Base-by-base conservation (phyloP, 2,888 invertebrate species). In the Sinelater perroti region DNA sequence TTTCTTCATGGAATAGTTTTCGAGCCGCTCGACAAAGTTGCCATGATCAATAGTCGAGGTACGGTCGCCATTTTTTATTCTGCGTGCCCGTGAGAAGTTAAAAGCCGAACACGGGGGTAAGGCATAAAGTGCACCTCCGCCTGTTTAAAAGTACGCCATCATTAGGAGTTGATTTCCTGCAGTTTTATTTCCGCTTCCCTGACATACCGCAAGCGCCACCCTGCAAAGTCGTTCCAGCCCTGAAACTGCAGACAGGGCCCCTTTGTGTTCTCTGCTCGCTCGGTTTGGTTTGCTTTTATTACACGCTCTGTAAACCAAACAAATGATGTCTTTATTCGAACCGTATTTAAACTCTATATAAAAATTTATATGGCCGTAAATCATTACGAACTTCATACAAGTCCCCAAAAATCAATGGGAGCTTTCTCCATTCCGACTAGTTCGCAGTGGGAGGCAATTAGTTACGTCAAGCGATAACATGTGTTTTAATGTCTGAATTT, bases 261-360 rank as follows among this genome's bases (percentile, higher is more conserved):
- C 60, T 62, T 60, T 60, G 60, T 56, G 60, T 60, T 56, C 52
- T 50, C 59, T 55, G 59, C 55, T 52, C 61, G 64, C 62, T 59
- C 56, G 55, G 62, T 54, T 58, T 64, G 70, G 67, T 68, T 69
- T 68, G 66, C 62, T 70, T 73, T 74, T 75, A 75, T 75, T 75
- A 71, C 72, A 71, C 70, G 73, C 72, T 71, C 70, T 70, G 71
- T 71, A 71, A 69, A 73, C 70, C 71, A 71, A 67, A 72, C 72
- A 74, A 74, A 75, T 72, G 70, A 71, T 68, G 69, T 71, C 67
- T 70, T 71, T 71, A 71, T 64, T 63, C 47, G 52, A 61, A 61
- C 55, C 59, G 56, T 61, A 60, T 63, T 63, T 56, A 62, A 57
- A 64, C 57, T 46, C 61, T 66, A 52, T 62, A 61, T 60, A 57